These are phyloP conservation scores for Cryptotis parvus DNA, from an alignment of 2,113 vertebrate species.

Conservation along the genomic window DNA sequence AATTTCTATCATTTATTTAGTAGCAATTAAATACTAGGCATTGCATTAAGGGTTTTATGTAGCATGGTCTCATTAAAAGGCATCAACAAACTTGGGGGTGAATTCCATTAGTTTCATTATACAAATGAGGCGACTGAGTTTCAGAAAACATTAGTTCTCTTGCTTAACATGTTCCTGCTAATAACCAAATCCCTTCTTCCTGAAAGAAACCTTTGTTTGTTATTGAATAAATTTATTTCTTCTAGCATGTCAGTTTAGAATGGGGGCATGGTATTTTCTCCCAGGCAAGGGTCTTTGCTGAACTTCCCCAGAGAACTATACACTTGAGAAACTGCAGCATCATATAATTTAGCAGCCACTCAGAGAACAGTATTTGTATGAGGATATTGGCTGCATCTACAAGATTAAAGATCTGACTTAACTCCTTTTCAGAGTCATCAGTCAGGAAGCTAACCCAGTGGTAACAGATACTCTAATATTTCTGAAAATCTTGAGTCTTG, in stretches of 20 bases:
- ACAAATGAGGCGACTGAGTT: constrained; percentile 35
- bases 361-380: background rate
- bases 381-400: background rate
- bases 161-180: background rate
- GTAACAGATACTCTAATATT: too few relatives aligned
- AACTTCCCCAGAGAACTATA: constrained; percentile 20
- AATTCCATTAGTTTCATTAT: constrained; percentile 4
- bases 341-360: background rate
- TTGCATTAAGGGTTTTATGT: background rate
- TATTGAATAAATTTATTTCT: background rate
- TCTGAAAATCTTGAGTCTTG: too few relatives aligned
- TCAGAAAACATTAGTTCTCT: constrained; percentile 51
- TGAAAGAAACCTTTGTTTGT: background rate
- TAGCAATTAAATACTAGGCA: background rate
- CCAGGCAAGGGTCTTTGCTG: background rate
- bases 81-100: background rate
- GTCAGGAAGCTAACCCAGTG: background rate
- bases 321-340: background rate
- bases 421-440: background rate
- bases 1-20: constrained; percentile 4
- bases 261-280: background rate
- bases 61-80: background rate
- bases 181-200: constrained; percentile 9
- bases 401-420: background rate
- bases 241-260: background rate